Percentiles rank a stretch among this genome's conserved stretches.
phyloP scores from a whole-genome alignment of 1,140 invertebrate genomes.

The Neotoxoptera formosana region DNA sequence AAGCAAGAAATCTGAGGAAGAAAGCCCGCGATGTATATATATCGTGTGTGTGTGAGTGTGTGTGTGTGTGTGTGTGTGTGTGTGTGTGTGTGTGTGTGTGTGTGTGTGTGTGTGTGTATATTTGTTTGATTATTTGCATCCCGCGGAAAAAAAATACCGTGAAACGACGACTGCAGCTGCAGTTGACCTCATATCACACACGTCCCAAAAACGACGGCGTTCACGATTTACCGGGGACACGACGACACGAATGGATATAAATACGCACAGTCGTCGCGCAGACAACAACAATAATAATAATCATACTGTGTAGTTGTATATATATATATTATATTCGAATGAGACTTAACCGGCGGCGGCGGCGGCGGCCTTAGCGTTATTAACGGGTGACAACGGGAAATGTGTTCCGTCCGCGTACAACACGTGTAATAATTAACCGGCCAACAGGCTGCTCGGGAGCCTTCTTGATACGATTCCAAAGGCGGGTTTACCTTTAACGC shows the following conservation, averaged over 20 bases:
- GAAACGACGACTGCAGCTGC: background rate
- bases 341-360: background rate
- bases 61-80: too few relatives aligned
- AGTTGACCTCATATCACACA: background rate
- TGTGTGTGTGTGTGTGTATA: too few relatives aligned
- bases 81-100: too few relatives aligned
- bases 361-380: background rate
- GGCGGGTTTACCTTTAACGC: slow-evolving; percentile 47
- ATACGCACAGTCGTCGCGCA: background rate
- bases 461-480: slow-evolving; percentile 55
- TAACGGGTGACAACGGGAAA: slow-evolving; percentile 20
- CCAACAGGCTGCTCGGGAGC: background rate
- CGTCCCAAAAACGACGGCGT: background rate
- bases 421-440: slow-evolving; percentile 37
- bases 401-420: background rate
- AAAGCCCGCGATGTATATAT: too few relatives aligned
- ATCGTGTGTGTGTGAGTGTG: too few relatives aligned
- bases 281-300: background rate
- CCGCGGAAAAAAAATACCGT: background rate
- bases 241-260: background rate
- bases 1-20: too few relatives aligned
- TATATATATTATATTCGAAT: background rate
- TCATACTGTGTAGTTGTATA: background rate
- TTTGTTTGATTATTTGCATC: background rate
- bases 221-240: background rate